phyloP scores from a whole-genome alignment of 1,140 invertebrate genomes.

The Gryllus bimaculatus region DNA sequence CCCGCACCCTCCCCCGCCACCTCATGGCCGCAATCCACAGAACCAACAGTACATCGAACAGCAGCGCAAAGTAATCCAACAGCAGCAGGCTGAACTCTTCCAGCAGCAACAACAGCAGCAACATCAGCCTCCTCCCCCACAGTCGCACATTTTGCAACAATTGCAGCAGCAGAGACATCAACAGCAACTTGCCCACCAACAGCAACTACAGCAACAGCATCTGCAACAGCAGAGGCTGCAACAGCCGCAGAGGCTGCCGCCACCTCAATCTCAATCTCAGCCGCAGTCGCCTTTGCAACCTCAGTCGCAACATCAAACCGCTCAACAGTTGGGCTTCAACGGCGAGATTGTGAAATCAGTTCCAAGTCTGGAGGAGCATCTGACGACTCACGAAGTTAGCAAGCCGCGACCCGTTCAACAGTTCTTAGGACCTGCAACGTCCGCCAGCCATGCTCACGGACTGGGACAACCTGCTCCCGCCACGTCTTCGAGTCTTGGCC shows the following conservation, averaged over 20 bases:
- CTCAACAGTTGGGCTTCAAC: constrained; percentile 29
- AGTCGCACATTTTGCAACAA: constrained; percentile 14
- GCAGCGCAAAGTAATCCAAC: constrained; percentile 7
- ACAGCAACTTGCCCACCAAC: constrained; percentile 33
- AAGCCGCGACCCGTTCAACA: background rate
- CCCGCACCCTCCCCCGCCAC: constrained; percentile 15
- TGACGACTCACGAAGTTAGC: constrained; percentile 22
- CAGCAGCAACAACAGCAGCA: constrained; percentile 13
- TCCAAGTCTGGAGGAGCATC: constrained; percentile 25
- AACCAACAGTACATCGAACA: constrained; percentile 16
- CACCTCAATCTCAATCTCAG: constrained; percentile 26
- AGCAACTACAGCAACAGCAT: constrained; percentile 36
- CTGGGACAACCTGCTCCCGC: background rate
- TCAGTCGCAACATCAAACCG: constrained; percentile 22
- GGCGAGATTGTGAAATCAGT: constrained; percentile 24
- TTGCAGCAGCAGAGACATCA: constrained; percentile 23
- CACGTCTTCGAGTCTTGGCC: background rate
- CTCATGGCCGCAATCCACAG: constrained; percentile 28
- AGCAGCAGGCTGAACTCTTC: constrained; percentile 11
- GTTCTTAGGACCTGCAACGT: background rate
- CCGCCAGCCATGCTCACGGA: background rate
- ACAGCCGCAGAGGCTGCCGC: constrained; percentile 35
- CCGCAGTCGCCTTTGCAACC: constrained; percentile 23
- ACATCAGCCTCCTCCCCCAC: constrained; percentile 18
- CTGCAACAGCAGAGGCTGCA: constrained; percentile 33